These are phyloP conservation scores for Lagocephalus sceleratus DNA, from an alignment of 2,797 vertebrate species.

Conservation along the genomic window DNA sequence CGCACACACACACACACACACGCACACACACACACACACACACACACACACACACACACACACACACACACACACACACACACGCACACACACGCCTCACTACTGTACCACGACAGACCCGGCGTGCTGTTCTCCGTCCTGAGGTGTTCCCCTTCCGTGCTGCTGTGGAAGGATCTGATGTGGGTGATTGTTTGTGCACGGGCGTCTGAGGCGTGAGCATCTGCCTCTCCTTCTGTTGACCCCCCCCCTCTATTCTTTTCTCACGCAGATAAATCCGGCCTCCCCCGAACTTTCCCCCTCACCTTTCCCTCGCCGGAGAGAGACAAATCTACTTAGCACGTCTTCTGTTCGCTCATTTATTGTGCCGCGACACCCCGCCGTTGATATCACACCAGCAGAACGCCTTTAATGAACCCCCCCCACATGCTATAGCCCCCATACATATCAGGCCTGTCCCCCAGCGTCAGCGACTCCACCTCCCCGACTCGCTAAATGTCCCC, in stretches of 20 bases:
- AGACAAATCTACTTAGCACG: too few relatives aligned
- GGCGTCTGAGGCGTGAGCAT: slow-evolving; percentile 66
- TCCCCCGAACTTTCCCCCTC: slow-evolving; percentile 25
- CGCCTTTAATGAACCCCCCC: neutral
- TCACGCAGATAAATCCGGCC: slow-evolving; percentile 47
- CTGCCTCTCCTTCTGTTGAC: slow-evolving; percentile 78
- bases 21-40: neutral
- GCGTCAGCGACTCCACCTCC: slow-evolving; percentile 43
- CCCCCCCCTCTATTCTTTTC: slow-evolving; percentile 53
- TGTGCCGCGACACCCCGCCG: too few relatives aligned
- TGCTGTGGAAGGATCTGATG: slow-evolving; percentile 65
- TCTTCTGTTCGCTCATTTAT: too few relatives aligned
- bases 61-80: neutral
- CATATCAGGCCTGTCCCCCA: slow-evolving; percentile 20
- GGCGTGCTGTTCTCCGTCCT: slow-evolving; percentile 39
- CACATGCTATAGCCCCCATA: slow-evolving; percentile 1
- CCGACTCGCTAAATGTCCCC: slow-evolving; percentile 28
- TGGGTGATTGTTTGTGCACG: slow-evolving; percentile 68
- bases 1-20: neutral
- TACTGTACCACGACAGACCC: slow-evolving; percentile 38
- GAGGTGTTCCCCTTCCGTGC: slow-evolving; percentile 66
- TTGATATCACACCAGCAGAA: neutral
- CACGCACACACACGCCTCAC: neutral
- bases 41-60: neutral
- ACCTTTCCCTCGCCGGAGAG: neutral